Percentiles rank a stretch among this genome's conserved stretches.
These are phyloP conservation scores for Hyperoplus lanceolatus DNA, from an alignment of 2,797 vertebrate genomes.

Conservation along the genomic window DNA sequence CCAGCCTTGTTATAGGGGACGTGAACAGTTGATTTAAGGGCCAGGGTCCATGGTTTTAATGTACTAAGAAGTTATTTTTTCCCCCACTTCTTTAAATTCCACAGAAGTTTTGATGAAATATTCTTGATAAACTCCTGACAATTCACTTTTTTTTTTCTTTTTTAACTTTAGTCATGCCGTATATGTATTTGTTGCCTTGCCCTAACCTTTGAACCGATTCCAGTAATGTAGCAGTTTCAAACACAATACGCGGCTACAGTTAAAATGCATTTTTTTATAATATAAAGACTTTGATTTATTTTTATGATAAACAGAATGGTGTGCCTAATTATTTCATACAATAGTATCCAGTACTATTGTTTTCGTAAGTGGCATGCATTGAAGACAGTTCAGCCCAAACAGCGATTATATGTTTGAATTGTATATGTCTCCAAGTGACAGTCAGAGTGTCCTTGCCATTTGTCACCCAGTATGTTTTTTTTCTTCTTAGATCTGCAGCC, in stretches of 20 bases:
- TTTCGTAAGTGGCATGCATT: neutral
- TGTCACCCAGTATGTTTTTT: constrained; percentile 2
- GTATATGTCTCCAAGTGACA: neutral
- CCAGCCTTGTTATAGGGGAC: constrained; percentile 70
- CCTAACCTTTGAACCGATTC: neutral
- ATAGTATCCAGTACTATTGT: neutral
- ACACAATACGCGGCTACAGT: neutral
- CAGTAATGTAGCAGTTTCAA: neutral
- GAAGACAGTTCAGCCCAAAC: neutral
- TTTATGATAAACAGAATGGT: neutral
- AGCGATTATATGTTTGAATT: neutral
- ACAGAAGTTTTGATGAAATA: neutral
- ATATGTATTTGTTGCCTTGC: neutral
- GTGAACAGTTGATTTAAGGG: constrained; percentile 57
- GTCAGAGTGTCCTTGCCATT: constrained; percentile 4
- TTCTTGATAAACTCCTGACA: neutral
- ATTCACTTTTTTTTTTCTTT: neutral
- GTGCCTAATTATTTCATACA: neutral
- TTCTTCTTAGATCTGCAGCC: constrained; percentile 1
- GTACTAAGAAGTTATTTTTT: constrained; percentile 1
- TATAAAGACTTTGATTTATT: neutral
- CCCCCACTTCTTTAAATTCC: constrained; percentile 1
- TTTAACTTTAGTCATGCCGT: neutral
- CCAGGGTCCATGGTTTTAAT: constrained; percentile 34
- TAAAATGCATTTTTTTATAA: neutral